Conservation (phyloP, 1,140 invertebrate genomes). For the Macrobrachium rosenbergii region DNA sequence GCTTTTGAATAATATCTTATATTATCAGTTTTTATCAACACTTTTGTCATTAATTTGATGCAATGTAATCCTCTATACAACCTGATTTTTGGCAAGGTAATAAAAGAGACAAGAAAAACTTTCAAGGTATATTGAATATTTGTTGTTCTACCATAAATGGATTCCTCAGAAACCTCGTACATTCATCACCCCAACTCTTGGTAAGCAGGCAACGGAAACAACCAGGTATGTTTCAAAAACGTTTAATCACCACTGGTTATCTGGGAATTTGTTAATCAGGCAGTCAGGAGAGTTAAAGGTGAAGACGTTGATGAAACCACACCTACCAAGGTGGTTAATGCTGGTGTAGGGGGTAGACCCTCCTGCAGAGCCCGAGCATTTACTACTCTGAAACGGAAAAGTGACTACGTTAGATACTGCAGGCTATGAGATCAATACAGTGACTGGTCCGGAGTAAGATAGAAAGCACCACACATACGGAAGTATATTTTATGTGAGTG, state of each 20-base stretch:
- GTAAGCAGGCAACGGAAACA: neutral
- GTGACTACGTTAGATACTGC: neutral
- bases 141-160: too few relatives aligned
- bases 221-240: neutral
- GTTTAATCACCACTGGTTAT: neutral
- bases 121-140: too few relatives aligned
- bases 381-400: constrained; percentile 49
- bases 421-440: neutral
- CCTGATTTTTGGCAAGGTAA: too few relatives aligned
- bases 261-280: constrained; percentile 67
- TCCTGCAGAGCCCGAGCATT: constrained; percentile 68
- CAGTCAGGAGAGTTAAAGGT: constrained; percentile 68
- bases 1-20: too few relatives aligned
- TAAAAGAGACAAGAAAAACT: too few relatives aligned
- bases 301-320: constrained; percentile 72
- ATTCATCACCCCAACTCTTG: too few relatives aligned
- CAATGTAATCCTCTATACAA: too few relatives aligned
- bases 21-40: too few relatives aligned
- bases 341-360: constrained; percentile 68
- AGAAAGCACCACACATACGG: neutral
- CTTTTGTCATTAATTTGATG: too few relatives aligned
- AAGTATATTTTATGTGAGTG: too few relatives aligned
- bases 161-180: too few relatives aligned
- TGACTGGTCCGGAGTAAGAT: neutral
- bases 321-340: constrained; percentile 71